Conservation (phyloP, 2,888 invertebrate species). For the Liopterus haemorrhoidalis region DNA sequence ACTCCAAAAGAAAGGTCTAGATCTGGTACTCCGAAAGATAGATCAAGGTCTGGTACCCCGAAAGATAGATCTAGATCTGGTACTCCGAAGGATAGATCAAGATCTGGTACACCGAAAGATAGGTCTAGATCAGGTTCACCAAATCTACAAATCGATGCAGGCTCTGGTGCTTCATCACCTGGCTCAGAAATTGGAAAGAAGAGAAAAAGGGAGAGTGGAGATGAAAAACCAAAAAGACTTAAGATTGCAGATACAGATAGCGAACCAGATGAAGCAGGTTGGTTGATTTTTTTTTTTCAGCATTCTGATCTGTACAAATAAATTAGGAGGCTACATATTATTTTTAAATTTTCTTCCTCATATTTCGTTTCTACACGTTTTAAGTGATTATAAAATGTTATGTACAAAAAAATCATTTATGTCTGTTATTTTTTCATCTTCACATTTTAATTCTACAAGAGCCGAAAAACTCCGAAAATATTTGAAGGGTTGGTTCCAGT, state of each 20-base stretch:
- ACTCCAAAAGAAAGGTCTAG: slow-evolving; percentile 19
- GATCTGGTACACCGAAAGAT: slow-evolving; percentile 27
- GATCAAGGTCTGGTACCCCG: slow-evolving; percentile 30
- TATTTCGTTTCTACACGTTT: not conserved
- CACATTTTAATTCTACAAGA: too few relatives aligned
- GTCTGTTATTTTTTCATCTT: too few relatives aligned
- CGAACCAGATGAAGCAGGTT: slow-evolving; percentile 50
- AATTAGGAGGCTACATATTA: not conserved
- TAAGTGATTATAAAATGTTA: slow-evolving; percentile 41
- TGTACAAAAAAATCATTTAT: slow-evolving; percentile 11
- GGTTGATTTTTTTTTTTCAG: not conserved
- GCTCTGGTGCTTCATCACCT: slow-evolving; percentile 38
- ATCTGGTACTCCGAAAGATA: slow-evolving; percentile 38
- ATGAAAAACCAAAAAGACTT: slow-evolving; percentile 36
- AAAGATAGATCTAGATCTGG: slow-evolving; percentile 31
- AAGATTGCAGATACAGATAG: slow-evolving; percentile 61
- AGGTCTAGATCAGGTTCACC: slow-evolving; percentile 44
- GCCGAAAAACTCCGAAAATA: too few relatives aligned
- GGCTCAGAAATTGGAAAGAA: slow-evolving; percentile 43
- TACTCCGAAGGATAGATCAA: slow-evolving; percentile 34
- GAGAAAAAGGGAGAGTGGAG: slow-evolving; percentile 40
- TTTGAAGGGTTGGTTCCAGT: too few relatives aligned
- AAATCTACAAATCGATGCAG: slow-evolving; percentile 49
- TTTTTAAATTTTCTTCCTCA: not conserved
- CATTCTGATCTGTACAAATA: not conserved